Evolutionary conservation across 2,888 invertebrate species (phyloP), one percentile per base, ranked within the genome.

Genomic region (Aproaerema taeniolella): DNA sequence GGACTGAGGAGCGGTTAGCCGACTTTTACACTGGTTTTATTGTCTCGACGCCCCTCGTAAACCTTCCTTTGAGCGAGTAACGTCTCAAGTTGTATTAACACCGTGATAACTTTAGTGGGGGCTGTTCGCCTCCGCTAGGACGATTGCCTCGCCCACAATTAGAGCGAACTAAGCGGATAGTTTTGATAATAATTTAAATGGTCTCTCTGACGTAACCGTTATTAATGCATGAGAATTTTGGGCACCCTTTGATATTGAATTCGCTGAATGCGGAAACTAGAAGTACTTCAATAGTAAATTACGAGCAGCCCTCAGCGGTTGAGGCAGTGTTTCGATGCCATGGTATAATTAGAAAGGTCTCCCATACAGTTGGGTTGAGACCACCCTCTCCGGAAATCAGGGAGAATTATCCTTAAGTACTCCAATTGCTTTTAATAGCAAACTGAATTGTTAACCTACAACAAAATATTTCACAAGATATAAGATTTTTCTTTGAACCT

Each of bases 1-100:
- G 66, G 67, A 59, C 58, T 58, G 58, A 68, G 60, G 51, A 73
- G 71, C 67, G 75, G 79, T 80, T 80, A 76, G 61, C 72, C 70
- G 75, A 76, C 73, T 81, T 83, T 82, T 77, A 82, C 78, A 77
- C 69, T 69, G 78, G 74, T 80, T 83, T 83, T 83, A 82, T 82
- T 82, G 74, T 80, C 68, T 65, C 58, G 55, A 53, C 61, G 52
- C 71, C 78, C 79, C 72, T 76, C 74, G 71, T 72, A 73, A 73
- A 73, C 67, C 67, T 55, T 67, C 72, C 67, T 72, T 76, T 77
- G 73, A 77, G 67, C 67, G 67, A 71, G 71, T 77, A 74, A 79
- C 74, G 63, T 79, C 76, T 77, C 69, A 68, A 72, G 75, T 73
- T 72, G 71, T 73, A 78, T 78, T 79, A 80, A 76, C 75, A 71